Evolutionary conservation across 1,140 invertebrate species (phyloP).

Genomic region (Trinorchestia longiramus): DNA sequence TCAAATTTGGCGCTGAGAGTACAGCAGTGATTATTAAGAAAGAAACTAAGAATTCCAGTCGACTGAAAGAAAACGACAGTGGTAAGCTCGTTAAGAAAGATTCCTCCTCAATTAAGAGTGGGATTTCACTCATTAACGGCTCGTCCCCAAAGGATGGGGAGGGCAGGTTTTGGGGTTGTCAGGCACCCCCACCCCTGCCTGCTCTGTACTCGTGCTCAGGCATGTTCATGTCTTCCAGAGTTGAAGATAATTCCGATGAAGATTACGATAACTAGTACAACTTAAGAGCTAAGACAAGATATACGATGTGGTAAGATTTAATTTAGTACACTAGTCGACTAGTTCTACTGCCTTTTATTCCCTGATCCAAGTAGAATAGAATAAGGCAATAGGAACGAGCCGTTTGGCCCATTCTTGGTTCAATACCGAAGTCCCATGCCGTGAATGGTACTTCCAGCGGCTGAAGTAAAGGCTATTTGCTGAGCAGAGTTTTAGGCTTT

Average conservation of each 20-base stretch:
- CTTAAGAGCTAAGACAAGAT: not conserved
- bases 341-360: not conserved
- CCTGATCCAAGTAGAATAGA: not conserved
- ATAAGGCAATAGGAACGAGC: too few species aligned
- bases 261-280: constrained; percentile 50
- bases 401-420: too few species aligned
- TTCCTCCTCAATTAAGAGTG: not conserved
- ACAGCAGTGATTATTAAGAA: not conserved
- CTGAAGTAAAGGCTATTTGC: not conserved
- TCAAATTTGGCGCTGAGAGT: not conserved
- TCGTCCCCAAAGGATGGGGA: not conserved
- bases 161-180: not conserved
- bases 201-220: not conserved
- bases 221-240: not conserved
- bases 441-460: not conserved
- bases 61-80: not conserved
- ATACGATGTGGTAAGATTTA: not conserved
- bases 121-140: not conserved
- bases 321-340: not conserved
- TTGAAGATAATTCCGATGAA: constrained; percentile 17
- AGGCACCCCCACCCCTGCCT: not conserved
- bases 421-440: too few species aligned
- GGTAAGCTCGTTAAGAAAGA: not conserved
- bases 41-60: not conserved
- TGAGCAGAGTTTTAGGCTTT: not conserved